Conservation (phyloP, 2,888 invertebrate genomes). For the Balanococcus diminutus region DNA sequence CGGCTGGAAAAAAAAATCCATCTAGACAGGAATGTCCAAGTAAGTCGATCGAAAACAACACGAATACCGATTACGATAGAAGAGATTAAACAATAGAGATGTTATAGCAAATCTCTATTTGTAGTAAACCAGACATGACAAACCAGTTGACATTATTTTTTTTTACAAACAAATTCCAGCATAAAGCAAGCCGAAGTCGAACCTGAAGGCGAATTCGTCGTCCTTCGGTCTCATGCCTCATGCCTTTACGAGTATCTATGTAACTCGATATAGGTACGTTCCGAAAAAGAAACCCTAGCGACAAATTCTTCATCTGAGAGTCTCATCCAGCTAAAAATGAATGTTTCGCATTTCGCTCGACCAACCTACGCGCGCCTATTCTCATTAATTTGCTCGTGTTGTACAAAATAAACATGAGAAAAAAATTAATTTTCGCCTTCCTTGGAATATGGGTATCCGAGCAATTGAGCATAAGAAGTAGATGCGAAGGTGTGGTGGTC, state of each 20-base stretch:
- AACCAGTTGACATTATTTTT: constrained; percentile 31
- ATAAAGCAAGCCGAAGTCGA: neutral
- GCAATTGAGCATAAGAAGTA: neutral
- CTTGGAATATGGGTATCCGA: constrained; percentile 11
- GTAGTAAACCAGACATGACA: neutral
- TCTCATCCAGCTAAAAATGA: neutral
- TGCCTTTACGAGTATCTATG: neutral
- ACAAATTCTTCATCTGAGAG: neutral
- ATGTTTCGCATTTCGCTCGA: neutral
- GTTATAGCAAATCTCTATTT: neutral
- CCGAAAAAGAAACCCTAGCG: too few species aligned
- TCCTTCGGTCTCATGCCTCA: neutral
- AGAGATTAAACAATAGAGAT: constrained; percentile 22
- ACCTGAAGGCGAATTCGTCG: neutral
- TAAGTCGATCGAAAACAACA: neutral
- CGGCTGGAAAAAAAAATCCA: neutral
- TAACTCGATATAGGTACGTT: neutral
- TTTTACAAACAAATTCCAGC: neutral
- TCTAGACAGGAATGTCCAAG: constrained; percentile 9
- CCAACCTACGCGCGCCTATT: neutral
- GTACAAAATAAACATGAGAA: neutral
- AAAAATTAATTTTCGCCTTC: constrained; percentile 34
- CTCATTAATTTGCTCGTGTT: neutral
- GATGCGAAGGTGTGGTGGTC: neutral
- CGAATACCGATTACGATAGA: neutral